phyloP scores from a whole-genome alignment of 2,888 invertebrate species.

The Callimorpha dominula region DNA sequence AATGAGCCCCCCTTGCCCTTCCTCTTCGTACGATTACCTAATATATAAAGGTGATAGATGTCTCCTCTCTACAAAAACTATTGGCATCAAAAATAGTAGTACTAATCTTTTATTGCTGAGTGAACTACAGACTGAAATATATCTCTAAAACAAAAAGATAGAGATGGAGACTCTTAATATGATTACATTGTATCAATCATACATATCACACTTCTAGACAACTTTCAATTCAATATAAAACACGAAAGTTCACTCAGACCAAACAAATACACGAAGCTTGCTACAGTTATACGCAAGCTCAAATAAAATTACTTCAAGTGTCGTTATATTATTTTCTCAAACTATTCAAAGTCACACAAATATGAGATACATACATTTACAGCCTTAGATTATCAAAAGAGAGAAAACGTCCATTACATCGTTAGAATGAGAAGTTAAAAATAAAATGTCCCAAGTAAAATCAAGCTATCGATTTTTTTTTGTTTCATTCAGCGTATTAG shows the following conservation, averaged over 20 bases:
- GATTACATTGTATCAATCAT: not conserved
- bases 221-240: not conserved
- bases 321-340: not conserved
- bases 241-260: not conserved
- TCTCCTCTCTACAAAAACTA: not conserved
- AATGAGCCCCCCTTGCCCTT: too few species aligned
- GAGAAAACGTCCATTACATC: too few species aligned
- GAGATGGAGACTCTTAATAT: not conserved
- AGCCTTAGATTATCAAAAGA: too few species aligned
- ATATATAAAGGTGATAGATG: too few species aligned
- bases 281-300: not conserved
- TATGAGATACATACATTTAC: not conserved
- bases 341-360: not conserved
- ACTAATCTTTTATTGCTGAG: not conserved
- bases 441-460: too few species aligned
- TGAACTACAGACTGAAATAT: not conserved
- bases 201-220: not conserved
- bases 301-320: constrained; percentile 2
- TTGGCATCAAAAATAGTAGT: not conserved
- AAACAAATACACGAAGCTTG: not conserved
- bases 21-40: too few species aligned
- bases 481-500: too few species aligned
- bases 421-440: too few species aligned
- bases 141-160: not conserved
- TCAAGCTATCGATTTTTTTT: too few species aligned